A percentile compares a stretch with the other conserved stretches of the same genome.
Conservation (phyloP, 2,888 invertebrate genomes). For the Oscheius sp. region DNA sequence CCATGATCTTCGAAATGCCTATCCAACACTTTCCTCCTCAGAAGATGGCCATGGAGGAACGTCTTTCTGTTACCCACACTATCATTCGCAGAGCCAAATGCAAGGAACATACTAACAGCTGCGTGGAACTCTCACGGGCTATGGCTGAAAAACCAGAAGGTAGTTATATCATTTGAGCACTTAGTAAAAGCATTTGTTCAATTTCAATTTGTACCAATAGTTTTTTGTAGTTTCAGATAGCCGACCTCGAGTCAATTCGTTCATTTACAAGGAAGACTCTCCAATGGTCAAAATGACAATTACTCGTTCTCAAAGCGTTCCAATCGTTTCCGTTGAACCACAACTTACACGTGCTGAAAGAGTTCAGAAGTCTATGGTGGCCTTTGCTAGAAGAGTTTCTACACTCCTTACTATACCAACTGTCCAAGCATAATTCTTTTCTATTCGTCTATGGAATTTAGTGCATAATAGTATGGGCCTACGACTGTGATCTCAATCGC, state of each 20-base stretch:
- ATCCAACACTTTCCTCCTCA: constrained; percentile 28
- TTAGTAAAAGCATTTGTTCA: too few relatives aligned
- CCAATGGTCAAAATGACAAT: background rate
- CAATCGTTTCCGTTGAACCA: constrained; percentile 1
- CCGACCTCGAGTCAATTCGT: background rate
- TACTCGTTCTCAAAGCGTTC: constrained; percentile 6
- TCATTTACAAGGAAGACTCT: background rate
- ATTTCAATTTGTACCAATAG: background rate
- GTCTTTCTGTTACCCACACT: background rate
- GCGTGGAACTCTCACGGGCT: constrained; percentile 7
- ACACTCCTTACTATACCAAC: background rate
- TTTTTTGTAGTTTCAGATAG: background rate
- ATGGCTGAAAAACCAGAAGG: constrained; percentile 12
- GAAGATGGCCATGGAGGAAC: constrained; percentile 5
- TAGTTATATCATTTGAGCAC: background rate
- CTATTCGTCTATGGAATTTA: background rate
- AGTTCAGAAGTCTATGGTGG: constrained; percentile 7
- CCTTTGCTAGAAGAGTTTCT: background rate
- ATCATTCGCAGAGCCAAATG: constrained; percentile 5
- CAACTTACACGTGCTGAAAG: background rate
- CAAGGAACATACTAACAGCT: background rate
- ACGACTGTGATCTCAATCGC: background rate
- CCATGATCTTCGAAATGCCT: constrained; percentile 29
- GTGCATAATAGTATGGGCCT: background rate
- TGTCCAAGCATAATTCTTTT: background rate